Conservation (phyloP, 2,113 vertebrate genomes). For the Sardina pilchardus region DNA sequence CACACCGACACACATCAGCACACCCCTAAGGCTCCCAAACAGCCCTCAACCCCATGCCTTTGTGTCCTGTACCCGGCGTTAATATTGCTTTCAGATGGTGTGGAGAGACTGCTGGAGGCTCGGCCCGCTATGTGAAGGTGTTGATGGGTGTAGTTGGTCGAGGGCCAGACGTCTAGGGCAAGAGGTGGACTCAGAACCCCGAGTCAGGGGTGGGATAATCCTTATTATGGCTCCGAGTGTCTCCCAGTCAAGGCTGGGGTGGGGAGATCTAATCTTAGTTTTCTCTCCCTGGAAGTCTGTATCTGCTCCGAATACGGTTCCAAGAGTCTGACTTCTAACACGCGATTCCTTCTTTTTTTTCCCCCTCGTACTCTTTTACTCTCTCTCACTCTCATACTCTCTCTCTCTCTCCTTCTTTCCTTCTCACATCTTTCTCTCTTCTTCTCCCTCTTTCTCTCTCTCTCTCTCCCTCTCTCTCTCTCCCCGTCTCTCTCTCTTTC, state of each 20-base stretch:
- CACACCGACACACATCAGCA: not conserved
- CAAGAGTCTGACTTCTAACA: constrained; percentile 10
- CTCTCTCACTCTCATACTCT: not conserved
- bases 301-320: not conserved
- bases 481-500: not conserved
- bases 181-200: not conserved
- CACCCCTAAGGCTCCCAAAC: not conserved
- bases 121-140: constrained; percentile 5
- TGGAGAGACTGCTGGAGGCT: not conserved
- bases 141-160: constrained; percentile 7
- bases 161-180: not conserved
- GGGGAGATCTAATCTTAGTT: constrained; percentile 10
- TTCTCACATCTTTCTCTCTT: constrained; percentile 27
- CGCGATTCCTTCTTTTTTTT: not conserved
- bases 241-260: constrained; percentile 17
- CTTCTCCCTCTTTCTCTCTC: not conserved
- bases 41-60: not conserved
- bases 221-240: not conserved
- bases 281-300: not conserved
- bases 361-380: not conserved
- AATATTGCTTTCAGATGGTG: constrained; percentile 1
- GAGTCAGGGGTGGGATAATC: not conserved
- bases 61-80: not conserved
- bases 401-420: not conserved
- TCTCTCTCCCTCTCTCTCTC: constrained; percentile 33